Evolutionary conservation across 2,888 invertebrate species (phyloP).

Genomic region (Erebia ligea): DNA sequence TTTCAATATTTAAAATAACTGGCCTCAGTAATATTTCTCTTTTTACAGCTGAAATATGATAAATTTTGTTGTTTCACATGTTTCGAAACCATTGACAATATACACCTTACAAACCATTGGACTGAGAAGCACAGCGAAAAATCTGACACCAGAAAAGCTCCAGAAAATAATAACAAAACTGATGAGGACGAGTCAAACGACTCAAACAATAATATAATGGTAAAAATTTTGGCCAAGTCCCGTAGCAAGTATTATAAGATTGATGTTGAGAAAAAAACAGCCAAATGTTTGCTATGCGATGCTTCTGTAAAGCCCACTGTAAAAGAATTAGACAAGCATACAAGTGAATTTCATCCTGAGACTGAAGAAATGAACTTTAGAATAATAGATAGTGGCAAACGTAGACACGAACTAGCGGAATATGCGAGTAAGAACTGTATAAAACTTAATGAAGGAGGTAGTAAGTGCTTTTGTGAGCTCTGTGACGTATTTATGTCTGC

Average conservation of each 20-base stretch:
- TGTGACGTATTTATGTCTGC: slow-evolving; percentile 56
- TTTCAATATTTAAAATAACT: slow-evolving; percentile 15
- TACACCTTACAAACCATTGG: slow-evolving; percentile 45
- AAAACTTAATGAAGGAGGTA: slow-evolving; percentile 58
- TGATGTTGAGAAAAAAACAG: slow-evolving; percentile 45
- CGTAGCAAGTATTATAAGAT: slow-evolving; percentile 49
- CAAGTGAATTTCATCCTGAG: slow-evolving; percentile 24
- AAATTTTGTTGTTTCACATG: slow-evolving; percentile 61
- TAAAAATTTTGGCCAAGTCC: slow-evolving; percentile 42
- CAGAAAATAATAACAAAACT: neutral
- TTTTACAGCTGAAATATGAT: slow-evolving; percentile 54
- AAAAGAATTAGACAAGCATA: slow-evolving; percentile 41
- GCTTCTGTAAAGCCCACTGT: slow-evolving; percentile 36
- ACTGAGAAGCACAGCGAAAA: slow-evolving; percentile 14
- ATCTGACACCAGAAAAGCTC: neutral
- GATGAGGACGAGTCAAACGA: slow-evolving; percentile 4
- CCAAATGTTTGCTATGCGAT: slow-evolving; percentile 54
- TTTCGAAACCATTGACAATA: slow-evolving; percentile 44
- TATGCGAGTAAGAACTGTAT: slow-evolving; percentile 58
- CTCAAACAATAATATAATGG: slow-evolving; percentile 32
- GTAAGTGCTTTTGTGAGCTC: slow-evolving; percentile 57
- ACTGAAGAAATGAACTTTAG: neutral
- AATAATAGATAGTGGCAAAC: slow-evolving; percentile 54
- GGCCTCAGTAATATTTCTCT: neutral
- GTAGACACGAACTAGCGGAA: slow-evolving; percentile 51